Percentiles rank a stretch among this genome's conserved stretches.
phyloP scores from a whole-genome alignment of 1,140 invertebrate genomes.

The Drosophila malerkotliana region DNA sequence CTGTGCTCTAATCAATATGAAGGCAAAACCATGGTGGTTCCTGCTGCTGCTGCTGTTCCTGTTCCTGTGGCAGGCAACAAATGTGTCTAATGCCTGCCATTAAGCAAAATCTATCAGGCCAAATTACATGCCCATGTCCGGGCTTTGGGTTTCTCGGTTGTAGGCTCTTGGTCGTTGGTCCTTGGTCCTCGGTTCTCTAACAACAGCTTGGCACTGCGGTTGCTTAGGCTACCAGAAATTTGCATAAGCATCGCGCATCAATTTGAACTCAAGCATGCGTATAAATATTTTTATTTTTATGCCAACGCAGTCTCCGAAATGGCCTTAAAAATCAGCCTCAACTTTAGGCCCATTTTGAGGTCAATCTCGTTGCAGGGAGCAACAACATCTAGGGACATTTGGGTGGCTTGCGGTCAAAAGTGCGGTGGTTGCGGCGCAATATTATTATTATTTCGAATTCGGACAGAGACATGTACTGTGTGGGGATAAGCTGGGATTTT shows the following conservation, averaged over 20 bases:
- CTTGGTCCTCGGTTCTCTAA: constrained; percentile 22
- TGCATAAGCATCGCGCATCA: constrained; percentile 77
- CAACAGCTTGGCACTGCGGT: constrained; percentile 56
- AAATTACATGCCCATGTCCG: constrained; percentile 68
- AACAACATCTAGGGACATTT: not conserved
- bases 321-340: constrained; percentile 32
- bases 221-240: constrained; percentile 74
- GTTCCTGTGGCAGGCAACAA: constrained; percentile 57
- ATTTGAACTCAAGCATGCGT: constrained; percentile 69
- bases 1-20: constrained; percentile 48
- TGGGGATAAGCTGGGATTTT: constrained; percentile 66
- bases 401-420: constrained; percentile 45
- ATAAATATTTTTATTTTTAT: constrained; percentile 80
- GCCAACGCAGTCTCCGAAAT: constrained; percentile 65
- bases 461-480: constrained; percentile 39
- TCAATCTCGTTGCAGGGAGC: constrained; percentile 16
- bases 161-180: constrained; percentile 1
- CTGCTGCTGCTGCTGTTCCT: constrained; percentile 15
- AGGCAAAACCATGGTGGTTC: constrained; percentile 6
- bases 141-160: constrained; percentile 14
- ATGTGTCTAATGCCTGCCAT: constrained; percentile 74
- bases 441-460: constrained; percentile 50
- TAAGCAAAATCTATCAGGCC: constrained; percentile 70
- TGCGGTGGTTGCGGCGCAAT: constrained; percentile 29
- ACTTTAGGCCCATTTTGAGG: not conserved